Conservation (phyloP, 2,113 vertebrate genomes). For the Damaliscus lunatus region DNA sequence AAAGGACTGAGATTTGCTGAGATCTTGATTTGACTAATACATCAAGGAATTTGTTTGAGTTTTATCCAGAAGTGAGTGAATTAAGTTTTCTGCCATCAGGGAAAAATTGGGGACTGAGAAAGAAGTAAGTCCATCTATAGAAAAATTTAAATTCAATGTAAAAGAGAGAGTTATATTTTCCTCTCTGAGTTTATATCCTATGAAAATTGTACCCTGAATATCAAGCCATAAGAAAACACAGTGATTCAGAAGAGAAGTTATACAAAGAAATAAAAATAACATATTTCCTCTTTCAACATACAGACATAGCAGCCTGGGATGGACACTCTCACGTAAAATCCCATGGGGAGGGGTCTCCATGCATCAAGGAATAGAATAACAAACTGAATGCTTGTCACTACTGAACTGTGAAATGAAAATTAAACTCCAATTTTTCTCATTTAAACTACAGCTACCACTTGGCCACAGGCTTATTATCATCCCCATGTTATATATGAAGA, state of each 20-base stretch:
- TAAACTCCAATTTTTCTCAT: background rate
- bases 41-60: background rate
- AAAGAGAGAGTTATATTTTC: background rate
- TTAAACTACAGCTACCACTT: background rate
- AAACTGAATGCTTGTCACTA: background rate
- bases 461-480: background rate
- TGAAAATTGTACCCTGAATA: background rate
- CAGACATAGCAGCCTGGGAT: background rate
- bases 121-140: background rate
- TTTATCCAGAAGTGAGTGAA: background rate
- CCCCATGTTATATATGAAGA: background rate
- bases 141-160: slow-evolving; percentile 4
- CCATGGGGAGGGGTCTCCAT: background rate
- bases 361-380: background rate
- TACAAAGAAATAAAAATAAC: slow-evolving; percentile 4
- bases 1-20: background rate
- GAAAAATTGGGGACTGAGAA: background rate
- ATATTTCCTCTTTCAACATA: background rate
- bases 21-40: background rate
- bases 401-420: background rate
- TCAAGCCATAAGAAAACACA: background rate
- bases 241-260: background rate
- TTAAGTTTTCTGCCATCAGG: background rate
- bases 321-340: background rate
- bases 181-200: background rate